Evolutionary conservation across 2,888 invertebrate genomes (phyloP), one percentile per base, ranked within the genome.

Genomic region (Epinotia ramella): DNA sequence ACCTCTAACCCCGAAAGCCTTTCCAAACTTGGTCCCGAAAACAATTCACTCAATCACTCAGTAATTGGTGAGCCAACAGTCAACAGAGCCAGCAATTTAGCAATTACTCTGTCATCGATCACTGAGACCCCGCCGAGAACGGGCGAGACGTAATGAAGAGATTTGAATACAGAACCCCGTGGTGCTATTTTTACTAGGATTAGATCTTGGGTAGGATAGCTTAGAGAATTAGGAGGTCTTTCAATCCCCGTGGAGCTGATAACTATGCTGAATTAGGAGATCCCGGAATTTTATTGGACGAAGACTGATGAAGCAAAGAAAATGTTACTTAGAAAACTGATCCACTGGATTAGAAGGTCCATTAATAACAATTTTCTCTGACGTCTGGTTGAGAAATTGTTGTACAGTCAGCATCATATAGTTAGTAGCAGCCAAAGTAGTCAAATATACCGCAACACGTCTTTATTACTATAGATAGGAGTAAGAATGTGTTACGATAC

Each of bases 161-260:
- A 75, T 75, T 75, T 75, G 65, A 75, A 75, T 75, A 71, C 57
- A 69, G 68, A 73, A 57, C 68, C 74, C 74, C 70, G 59, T 57
- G 44, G 74, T 46, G 73, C 60, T 59, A 56, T 65, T 57, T 44
- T 33, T 53, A 18, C 18, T 49, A 12, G 68, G 70, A 75, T 65
- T 73, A 64, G 56, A 63, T 24, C 33, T 20, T 20, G 70, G 59
- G 49, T 28, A 46, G 12, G 63, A 13, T 57, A 59, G 65, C 46
- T 60, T 20, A 16, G 73, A 56, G 33, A 63, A 63, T 49, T n/a
- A 64, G 33, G 44, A 40, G 24, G 4, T 11, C 62, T 62, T 62
- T 68, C 59, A 44, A 44, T 59, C 7, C 67, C 67, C 56, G 67
- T 40, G 33, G 56, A 57, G 67, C 18, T 64, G 20, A 56, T 53